Conservation (phyloP, 1,140 invertebrate species). For the Drosophila bifasciata region DNA sequence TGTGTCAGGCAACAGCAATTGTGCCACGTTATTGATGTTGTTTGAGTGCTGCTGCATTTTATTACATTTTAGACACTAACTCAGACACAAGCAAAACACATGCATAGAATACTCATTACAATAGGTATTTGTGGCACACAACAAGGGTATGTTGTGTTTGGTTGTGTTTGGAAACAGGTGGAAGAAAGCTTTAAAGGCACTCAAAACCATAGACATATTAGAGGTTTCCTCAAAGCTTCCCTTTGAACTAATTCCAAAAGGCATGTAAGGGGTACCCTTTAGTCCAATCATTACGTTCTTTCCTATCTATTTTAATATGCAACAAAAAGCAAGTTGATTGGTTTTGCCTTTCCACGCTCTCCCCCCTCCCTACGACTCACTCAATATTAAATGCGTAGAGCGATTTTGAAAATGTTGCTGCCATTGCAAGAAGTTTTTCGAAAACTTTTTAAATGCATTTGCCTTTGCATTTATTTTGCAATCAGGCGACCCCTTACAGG, state of each 20-base stretch:
- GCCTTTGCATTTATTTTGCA: slow-evolving; percentile 69
- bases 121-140: no score
- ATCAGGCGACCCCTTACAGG: slow-evolving; percentile 33
- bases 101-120: no score
- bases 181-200: no score
- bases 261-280: no score
- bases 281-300: no score
- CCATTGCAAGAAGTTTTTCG: slow-evolving; percentile 32
- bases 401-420: slow-evolving; percentile 49
- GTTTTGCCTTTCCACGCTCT: slow-evolving; percentile 42
- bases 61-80: slow-evolving; percentile 52
- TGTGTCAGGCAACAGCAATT: slow-evolving; percentile 31
- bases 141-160: no score
- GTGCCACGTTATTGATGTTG: slow-evolving; percentile 59
- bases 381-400: slow-evolving; percentile 35
- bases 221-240: no score
- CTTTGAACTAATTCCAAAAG: no score
- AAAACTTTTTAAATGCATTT: slow-evolving; percentile 67
- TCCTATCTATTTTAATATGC: slow-evolving; percentile 47
- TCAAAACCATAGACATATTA: no score
- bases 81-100: slow-evolving; percentile 13
- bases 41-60: slow-evolving; percentile 60
- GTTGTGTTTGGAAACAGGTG: no score
- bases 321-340: slow-evolving; percentile 49
- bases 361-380: not conserved